Evolutionary conservation across 2,888 invertebrate species (phyloP), one percentile per base, ranked within the genome.

Genomic region (Leucophenga maculata): DNA sequence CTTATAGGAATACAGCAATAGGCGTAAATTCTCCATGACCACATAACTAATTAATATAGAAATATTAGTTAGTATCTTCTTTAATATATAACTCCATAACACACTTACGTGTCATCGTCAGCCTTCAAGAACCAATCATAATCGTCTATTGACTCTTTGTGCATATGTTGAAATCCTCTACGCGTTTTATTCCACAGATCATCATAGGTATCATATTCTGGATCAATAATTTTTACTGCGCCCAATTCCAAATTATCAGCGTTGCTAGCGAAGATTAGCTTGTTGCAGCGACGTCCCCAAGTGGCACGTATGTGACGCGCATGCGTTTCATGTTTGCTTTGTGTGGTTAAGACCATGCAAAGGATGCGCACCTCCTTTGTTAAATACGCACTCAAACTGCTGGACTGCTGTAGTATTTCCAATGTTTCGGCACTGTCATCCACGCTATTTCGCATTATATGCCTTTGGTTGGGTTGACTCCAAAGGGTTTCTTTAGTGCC

Each of bases 61-160:
- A 57, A 60, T 22, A 13, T 18, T 3, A 20, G 26, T 59, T 6
- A 55, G 26, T 6, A 31, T 31, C 32, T 31, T 13, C 8, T 11
- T 18, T 1, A 16, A 65, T 44, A 22, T 9, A 26, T n/a, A 18
- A 22, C n/a, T 31, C 26, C 14, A 2, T 26, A 14, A 18, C n/a
- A 9, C n/a, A 4, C 97, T 97, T 86, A 98, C 98, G 98, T 98
- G 86, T 99, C 98, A 88, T 98, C 98, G 84, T 98, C 98, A 22
- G 98, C 98, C 88, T 99, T 99, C 84, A 99, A 90, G 88, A 99
- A 98, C 97, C 97, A 98, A 89, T 98, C 98, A 6, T 94, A 95
- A 60, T 97, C 91, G 75, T 96, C 91, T 52, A 93, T 89, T 86
- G 97, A 93, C 83, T 96, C 90, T 76, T 94, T 91, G 86, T 96